Evolutionary conservation across 2,888 invertebrate species (phyloP), one percentile per base, ranked within the genome.

Genomic region (Drosophila nigricruria): DNA sequence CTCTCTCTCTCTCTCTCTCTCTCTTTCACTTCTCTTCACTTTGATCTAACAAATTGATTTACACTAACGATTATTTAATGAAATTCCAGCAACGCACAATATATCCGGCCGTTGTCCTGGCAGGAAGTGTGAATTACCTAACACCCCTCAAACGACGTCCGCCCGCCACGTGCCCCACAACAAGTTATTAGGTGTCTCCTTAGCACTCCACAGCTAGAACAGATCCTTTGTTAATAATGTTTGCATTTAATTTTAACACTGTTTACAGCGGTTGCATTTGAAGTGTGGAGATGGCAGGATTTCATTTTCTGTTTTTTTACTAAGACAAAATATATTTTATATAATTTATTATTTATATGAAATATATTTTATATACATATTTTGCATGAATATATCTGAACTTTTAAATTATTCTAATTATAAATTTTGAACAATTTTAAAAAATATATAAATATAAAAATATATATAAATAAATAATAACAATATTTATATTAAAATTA

Each of bases 21-120:
- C 23, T 23, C 23, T 52, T 6, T n/a, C 38, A 12, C 8, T 4
- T 1, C n/a, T 6, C 6, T 50, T 43, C 42, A 73, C 84, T 88
- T 88, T 88, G 90, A 88, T 88, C 88, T 79, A 79, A 69, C 79
- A 76, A 83, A 83, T 81, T 81, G 84, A 82, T 84, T 84, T 79
- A 82, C 88, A 86, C 82, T 89, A 88, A 88, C 84, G 86, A 81
- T 82, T 88, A 82, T 86, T 88, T 89, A 88, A 88, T 88, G 90
- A 88, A 88, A 88, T 88, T 86, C 88, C 86, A 67, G 64, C 65
- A 43, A 61, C 67, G 66, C 65, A 65, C 50, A 60, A 18, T 52
- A 65, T 27, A 9, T 18, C 57, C 73, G 20, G 43, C 66, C 30
- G 62, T 70, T 66, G 79, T 81, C 88, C 70, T 72, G 75, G 47